Conservation (phyloP, 1,140 invertebrate genomes). For the Drosophila tropicalis region DNA sequence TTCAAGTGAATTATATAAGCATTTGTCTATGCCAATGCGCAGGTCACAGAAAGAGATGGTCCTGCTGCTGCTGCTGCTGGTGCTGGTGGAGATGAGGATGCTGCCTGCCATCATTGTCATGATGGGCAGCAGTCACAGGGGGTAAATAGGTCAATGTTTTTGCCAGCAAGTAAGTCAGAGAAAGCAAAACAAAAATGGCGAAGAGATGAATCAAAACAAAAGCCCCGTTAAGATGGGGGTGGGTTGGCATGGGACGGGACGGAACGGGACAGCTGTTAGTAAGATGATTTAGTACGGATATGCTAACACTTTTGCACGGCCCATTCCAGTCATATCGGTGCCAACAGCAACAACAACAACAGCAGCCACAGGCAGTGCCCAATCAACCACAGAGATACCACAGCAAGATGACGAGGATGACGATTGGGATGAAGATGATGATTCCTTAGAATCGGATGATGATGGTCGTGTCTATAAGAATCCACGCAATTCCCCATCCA, state of each 20-base stretch:
- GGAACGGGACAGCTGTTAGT: slow-evolving; percentile 29
- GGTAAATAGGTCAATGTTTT: slow-evolving; percentile 79
- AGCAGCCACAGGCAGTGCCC: slow-evolving; percentile 36
- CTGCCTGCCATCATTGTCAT: slow-evolving; percentile 7
- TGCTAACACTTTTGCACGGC: too few species aligned
- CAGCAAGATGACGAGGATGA: slow-evolving; percentile 87
- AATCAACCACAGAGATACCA: slow-evolving; percentile 82
- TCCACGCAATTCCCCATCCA: slow-evolving; percentile 93
- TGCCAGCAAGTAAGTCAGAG: slow-evolving; percentile 44
- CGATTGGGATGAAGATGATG: slow-evolving; percentile 86
- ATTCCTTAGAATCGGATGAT: slow-evolving; percentile 84
- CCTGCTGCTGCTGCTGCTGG: slow-evolving; percentile 31
- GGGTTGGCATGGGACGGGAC: not conserved
- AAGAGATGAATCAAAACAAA: slow-evolving; percentile 69
- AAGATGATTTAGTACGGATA: too few species aligned
- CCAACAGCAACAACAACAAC: slow-evolving; percentile 66
- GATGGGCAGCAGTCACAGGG: not conserved
- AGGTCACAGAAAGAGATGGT: slow-evolving; percentile 49
- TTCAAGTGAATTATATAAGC: slow-evolving; percentile 67
- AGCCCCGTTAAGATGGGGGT: slow-evolving; percentile 20
- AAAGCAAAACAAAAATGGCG: slow-evolving; percentile 53
- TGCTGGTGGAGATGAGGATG: slow-evolving; percentile 40
- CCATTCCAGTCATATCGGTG: slow-evolving; percentile 65
- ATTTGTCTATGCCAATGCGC: slow-evolving; percentile 50
- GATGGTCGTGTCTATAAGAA: slow-evolving; percentile 93